Evolutionary conservation across 2,888 invertebrate species (phyloP).

Genomic region (Agonopterix subpropinquella): DNA sequence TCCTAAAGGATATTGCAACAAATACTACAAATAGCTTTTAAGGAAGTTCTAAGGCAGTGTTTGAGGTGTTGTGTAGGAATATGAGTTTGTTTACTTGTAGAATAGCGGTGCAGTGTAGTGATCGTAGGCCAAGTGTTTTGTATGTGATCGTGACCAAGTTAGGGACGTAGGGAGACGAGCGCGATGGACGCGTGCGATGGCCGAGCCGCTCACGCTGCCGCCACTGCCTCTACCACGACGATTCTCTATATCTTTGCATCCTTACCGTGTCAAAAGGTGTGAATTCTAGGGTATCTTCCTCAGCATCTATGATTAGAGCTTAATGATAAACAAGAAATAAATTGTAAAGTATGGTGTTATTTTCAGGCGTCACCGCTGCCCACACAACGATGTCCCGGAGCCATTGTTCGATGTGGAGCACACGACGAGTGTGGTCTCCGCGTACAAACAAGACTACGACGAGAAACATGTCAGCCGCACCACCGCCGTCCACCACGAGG

Average conservation of each 20-base stretch:
- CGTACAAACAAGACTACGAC: conserved; percentile 79
- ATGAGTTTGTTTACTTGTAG: conserved; percentile 4
- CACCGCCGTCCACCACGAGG: conserved; percentile 78
- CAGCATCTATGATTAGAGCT: neutral
- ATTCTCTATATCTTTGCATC: conserved; percentile 52
- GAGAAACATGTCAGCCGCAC: conserved; percentile 79
- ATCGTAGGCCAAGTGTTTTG: conserved; percentile 23
- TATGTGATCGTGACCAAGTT: conserved; percentile 12
- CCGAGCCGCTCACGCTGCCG: conserved; percentile 59
- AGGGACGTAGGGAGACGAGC: conserved; percentile 28
- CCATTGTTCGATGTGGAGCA: conserved; percentile 76
- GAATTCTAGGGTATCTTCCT: neutral
- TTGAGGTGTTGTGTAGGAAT: too few species aligned
- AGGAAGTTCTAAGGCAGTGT: too few species aligned
- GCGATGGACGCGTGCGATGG: conserved; percentile 67
- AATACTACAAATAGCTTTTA: too few species aligned
- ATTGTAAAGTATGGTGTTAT: conserved; percentile 8
- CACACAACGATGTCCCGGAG: conserved; percentile 81
- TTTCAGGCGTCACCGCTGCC: conserved; percentile 89
- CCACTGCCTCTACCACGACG: conserved; percentile 56
- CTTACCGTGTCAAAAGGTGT: conserved; percentile 60
- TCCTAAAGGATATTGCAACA: too few species aligned
- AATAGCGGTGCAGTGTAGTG: conserved; percentile 23
- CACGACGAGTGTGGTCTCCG: conserved; percentile 74
- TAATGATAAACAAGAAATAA: too few species aligned